These are phyloP conservation scores for Rousettus madagascariensis DNA, from an alignment of 2,797 vertebrate species.

Conservation along the genomic window DNA sequence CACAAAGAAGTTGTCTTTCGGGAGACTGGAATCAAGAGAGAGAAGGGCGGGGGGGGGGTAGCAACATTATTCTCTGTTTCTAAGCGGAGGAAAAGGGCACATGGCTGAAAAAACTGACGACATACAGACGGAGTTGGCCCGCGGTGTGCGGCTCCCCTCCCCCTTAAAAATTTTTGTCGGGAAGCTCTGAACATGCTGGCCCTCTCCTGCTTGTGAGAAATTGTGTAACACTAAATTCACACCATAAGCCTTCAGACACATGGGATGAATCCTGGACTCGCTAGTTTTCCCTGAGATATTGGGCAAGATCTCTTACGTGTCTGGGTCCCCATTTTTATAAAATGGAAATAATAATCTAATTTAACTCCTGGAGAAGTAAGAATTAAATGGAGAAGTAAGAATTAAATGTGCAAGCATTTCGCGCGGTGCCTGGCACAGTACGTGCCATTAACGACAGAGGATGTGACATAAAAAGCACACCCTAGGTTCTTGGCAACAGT, in stretches of 20 bases:
- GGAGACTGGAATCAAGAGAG: background rate
- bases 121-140: background rate
- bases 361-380: background rate
- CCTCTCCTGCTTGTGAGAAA: background rate
- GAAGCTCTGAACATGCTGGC: background rate
- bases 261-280: background rate
- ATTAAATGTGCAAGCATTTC: background rate
- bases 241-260: fast-evolving
- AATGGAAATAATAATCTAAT: background rate
- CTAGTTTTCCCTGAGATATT: background rate
- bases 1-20: background rate
- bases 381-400: background rate
- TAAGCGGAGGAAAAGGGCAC: background rate
- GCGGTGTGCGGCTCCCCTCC: background rate
- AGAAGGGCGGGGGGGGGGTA: background rate
- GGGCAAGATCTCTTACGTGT: background rate
- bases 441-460: background rate
- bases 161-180: background rate
- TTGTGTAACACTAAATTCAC: background rate
- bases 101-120: background rate
- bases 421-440: fast-evolving
- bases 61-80: background rate
- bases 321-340: background rate
- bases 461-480: fast-evolving
- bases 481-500: background rate